These are phyloP conservation scores for Dromaius novaehollandiae DNA, from an alignment of 2,113 vertebrate genomes.

Conservation along the genomic window DNA sequence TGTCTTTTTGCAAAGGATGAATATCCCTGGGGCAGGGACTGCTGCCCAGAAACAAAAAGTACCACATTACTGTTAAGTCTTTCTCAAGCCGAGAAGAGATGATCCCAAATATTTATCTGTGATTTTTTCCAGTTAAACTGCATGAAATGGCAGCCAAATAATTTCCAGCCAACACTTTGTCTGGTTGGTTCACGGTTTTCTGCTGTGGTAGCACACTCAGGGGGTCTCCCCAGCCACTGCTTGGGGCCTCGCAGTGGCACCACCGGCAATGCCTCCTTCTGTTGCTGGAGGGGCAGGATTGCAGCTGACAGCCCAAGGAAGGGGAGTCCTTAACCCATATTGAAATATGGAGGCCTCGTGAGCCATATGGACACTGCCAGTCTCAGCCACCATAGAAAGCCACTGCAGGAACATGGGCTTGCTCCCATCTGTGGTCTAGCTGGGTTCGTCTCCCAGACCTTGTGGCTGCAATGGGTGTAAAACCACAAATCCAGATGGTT, in stretches of 20 bases:
- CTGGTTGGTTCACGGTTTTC: not conserved
- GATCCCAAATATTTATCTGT: not conserved
- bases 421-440: not conserved
- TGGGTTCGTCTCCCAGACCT: not conserved
- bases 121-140: not conserved
- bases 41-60: not conserved
- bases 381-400: not conserved
- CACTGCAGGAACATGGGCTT: not conserved
- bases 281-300: not conserved
- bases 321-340: not conserved
- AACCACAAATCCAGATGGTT: not conserved
- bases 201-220: fast-evolving
- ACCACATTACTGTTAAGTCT: too few species aligned
- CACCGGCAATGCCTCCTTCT: not conserved
- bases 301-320: not conserved
- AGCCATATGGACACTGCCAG: too few species aligned
- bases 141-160: not conserved
- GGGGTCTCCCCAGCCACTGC: not conserved
- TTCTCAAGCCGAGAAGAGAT: not conserved
- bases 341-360: not conserved
- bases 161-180: not conserved
- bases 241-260: not conserved
- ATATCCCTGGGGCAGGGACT: not conserved
- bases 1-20: not conserved
- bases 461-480: not conserved